Conservation (phyloP, 2,113 vertebrate species). For the Tyrannus savana region DNA sequence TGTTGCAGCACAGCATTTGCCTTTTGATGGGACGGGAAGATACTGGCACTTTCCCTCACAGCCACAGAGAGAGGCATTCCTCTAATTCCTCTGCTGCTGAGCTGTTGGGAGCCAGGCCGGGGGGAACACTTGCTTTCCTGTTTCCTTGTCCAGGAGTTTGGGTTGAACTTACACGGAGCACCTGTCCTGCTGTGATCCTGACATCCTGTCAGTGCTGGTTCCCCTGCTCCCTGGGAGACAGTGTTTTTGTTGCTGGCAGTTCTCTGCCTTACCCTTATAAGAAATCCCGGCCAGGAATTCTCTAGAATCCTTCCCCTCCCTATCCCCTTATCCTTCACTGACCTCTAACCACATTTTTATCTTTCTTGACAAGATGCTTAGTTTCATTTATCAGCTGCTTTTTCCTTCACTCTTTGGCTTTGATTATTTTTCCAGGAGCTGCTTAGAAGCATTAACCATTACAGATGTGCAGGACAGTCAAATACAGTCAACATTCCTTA, state of each 20-base stretch:
- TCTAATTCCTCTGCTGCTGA: neutral
- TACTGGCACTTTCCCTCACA: neutral
- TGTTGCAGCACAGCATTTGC: neutral
- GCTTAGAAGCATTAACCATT: neutral
- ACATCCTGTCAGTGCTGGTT: neutral
- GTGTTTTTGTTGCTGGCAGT: neutral
- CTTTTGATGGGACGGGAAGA: neutral
- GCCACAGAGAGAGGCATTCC: neutral
- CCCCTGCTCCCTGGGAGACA: neutral
- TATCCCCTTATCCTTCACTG: constrained; percentile 7
- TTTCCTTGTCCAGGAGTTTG: neutral
- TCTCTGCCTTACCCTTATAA: neutral
- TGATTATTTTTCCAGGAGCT: constrained; percentile 29
- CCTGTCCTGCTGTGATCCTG: neutral
- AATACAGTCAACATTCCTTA: neutral
- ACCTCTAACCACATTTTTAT: constrained; percentile 33
- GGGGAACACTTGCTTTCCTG: neutral
- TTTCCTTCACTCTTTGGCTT: constrained; percentile 5
- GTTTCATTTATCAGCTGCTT: constrained; percentile 35
- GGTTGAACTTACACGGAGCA: neutral
- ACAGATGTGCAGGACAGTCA: neutral
- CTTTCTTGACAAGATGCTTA: constrained; percentile 13
- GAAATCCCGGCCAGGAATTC: neutral
- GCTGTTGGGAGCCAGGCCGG: neutral
- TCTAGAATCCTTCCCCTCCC: neutral